phyloP scores from a whole-genome alignment of 92 coral and sea anemone genomes.

The Galaxea fascicularis region DNA sequence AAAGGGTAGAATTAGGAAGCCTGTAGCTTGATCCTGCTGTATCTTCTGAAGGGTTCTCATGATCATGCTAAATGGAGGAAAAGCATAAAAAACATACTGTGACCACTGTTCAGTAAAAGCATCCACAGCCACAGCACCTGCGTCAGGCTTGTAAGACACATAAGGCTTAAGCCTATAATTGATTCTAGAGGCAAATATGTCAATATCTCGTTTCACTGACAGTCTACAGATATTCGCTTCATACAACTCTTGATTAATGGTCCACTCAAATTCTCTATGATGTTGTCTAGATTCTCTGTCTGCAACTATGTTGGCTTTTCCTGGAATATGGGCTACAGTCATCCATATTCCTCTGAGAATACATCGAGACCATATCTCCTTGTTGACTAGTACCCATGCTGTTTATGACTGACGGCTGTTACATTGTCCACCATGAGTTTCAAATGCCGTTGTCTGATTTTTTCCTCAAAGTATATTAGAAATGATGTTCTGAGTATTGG shows the following conservation, averaged over 20 bases:
- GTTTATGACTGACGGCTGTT: slow-evolving; percentile 58
- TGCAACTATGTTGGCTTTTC: slow-evolving; percentile 38
- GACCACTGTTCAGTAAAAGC: slow-evolving; percentile 50
- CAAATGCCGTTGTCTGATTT: slow-evolving; percentile 8
- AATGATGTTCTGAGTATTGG: no score
- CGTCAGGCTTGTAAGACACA: slow-evolving; percentile 61
- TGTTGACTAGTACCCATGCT: slow-evolving; percentile 69
- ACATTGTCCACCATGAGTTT: slow-evolving; percentile 51
- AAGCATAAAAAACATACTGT: slow-evolving; percentile 32
- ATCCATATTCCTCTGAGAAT: slow-evolving; percentile 49
- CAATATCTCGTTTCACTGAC: slow-evolving; percentile 21
- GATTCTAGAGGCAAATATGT: slow-evolving; percentile 22
- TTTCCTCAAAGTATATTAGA: slow-evolving; percentile 27
- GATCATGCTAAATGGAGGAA: slow-evolving; percentile 47
- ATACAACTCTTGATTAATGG: slow-evolving; percentile 29
- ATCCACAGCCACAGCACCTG: slow-evolving; percentile 53
- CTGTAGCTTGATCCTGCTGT: slow-evolving; percentile 51
- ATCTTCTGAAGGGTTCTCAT: slow-evolving; percentile 44
- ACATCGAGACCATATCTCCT: slow-evolving; percentile 69
- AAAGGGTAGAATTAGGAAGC: slow-evolving; percentile 48
- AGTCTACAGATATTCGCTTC: slow-evolving; percentile 20
- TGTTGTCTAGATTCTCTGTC: slow-evolving; percentile 47
- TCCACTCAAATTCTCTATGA: slow-evolving; percentile 30
- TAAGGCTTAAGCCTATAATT: slow-evolving; percentile 54
- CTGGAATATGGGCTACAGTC: slow-evolving; percentile 63